Conservation (phyloP, 2,113 vertebrate genomes). For the Melanotaenia duboulayi region DNA sequence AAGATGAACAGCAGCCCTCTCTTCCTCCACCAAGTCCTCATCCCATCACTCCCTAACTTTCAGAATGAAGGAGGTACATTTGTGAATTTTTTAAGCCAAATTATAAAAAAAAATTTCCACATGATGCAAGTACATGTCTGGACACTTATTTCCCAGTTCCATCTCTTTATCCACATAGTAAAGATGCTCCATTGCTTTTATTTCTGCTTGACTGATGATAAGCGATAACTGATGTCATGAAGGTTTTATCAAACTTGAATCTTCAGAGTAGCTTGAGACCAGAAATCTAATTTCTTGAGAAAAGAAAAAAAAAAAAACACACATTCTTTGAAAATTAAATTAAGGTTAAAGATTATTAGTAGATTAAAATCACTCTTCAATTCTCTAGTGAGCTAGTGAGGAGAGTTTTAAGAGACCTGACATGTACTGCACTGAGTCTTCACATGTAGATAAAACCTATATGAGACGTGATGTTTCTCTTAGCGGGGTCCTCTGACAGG, state of each 20-base stretch:
- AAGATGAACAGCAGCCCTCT: conserved; percentile 94
- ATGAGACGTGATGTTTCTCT: conserved; percentile 26
- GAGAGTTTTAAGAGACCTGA: conserved; percentile 17
- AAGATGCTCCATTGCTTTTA: background rate
- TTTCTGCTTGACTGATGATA: background rate
- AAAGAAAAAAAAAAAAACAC: no score
- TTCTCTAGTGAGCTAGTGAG: background rate
- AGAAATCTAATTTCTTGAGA: no score
- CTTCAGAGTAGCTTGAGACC: no score
- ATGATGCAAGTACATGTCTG: background rate
- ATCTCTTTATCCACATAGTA: background rate
- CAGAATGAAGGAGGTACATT: conserved; percentile 85
- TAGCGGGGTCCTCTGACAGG: conserved; percentile 17
- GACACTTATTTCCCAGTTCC: no score
- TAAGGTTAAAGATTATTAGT: no score
- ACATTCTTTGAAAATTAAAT: no score
- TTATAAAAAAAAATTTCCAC: background rate
- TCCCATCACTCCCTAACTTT: conserved; percentile 88
- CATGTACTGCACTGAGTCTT: background rate
- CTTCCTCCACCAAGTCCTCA: conserved; percentile 90
- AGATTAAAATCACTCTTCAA: no score
- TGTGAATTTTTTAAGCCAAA: background rate
- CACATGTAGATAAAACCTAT: conserved; percentile 8
- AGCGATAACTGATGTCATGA: background rate
- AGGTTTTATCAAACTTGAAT: background rate